Percentiles rank a stretch among this genome's conserved stretches.
These are phyloP conservation scores for Bursaphelenchus okinawaensis DNA, from an alignment of 2,888 invertebrate genomes.

Conservation along the genomic window DNA sequence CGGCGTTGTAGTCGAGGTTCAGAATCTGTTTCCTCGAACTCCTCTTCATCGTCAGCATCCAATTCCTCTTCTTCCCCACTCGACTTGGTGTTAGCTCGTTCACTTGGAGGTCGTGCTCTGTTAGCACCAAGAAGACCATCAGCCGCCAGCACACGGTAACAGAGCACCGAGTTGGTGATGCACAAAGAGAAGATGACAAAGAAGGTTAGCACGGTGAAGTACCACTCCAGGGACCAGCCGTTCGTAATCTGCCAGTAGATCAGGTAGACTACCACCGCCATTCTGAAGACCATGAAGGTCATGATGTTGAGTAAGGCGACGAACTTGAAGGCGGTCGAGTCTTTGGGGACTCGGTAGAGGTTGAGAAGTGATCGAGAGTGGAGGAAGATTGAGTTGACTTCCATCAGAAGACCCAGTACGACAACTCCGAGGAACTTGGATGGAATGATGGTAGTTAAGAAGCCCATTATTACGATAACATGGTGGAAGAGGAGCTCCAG, in stretches of 20 bases:
- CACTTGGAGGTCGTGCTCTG: not conserved
- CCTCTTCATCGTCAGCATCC: not conserved
- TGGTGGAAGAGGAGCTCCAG: constrained; percentile 57
- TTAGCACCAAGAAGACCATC: constrained; percentile 50
- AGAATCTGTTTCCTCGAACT: not conserved
- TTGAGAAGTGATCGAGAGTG: constrained; percentile 38
- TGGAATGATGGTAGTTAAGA: constrained; percentile 40
- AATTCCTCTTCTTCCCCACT: not conserved
- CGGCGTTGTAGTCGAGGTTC: not conserved
- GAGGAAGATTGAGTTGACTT: constrained; percentile 51
- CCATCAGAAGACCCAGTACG: constrained; percentile 54
- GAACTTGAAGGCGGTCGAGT: constrained; percentile 45
- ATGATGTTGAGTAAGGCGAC: constrained; percentile 51
- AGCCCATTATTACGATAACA: constrained; percentile 49
- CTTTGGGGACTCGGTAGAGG: constrained; percentile 45
- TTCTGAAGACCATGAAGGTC: constrained; percentile 51
- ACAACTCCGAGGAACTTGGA: constrained; percentile 48
- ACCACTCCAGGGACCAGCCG: constrained; percentile 34
- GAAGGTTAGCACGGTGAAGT: constrained; percentile 23
- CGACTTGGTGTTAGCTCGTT: not conserved
- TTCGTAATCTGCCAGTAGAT: constrained; percentile 45
- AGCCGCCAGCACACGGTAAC: constrained; percentile 52
- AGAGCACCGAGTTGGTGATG: constrained; percentile 49
- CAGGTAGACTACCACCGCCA: constrained; percentile 45
- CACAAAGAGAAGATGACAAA: constrained; percentile 46